Evolutionary conservation across 2,797 vertebrate genomes (phyloP), one percentile per base, ranked within the genome.

Genomic region (Hydrolagus colliei): DNA sequence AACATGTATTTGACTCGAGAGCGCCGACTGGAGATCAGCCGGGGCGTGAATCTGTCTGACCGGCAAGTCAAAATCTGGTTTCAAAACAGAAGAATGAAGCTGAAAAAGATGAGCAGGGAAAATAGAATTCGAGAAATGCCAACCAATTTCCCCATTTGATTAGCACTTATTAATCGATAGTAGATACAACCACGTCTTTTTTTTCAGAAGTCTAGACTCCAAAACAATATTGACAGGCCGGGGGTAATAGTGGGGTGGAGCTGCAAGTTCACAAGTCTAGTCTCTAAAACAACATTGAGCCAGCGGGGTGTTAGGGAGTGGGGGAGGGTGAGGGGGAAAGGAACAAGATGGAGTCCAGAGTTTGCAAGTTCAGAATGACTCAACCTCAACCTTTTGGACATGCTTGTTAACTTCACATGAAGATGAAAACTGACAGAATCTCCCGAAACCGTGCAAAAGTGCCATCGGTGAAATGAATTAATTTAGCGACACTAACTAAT

Each of bases 11-110:
- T 90, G 87, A 90, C 88, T 85, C 88, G 87, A 91, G 92, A 94
- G 93, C 94, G 94, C 95, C 94, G 90, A 93, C 94, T 95, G 90
- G 92, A 95, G 95, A 92, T 88, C 88, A 89, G 87, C 87, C 22
- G 73, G 67, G 87, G 87, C 79, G 86, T 89, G 2, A 72, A 89
- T 85, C 85, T 89, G 73, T 85, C 87, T 11, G 86, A 86, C 86
- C 87, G 2, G 22, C 86, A 86, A 89, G 87, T 86, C n/a, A 89
- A 68, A 86, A 90, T 88, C 85, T 86, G 88, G 86, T 90, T 88
- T 86, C 77, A 89, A 78, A 88, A 90, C 86, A 86, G 63, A 52
- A 65, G 86, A 71, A 90, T 89, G 89, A 93, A 90, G 87, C 52
- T 87, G 72, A 88, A 87, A 87, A 88, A 86, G 86, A 88, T 89